A percentile compares a stretch with the other conserved stretches of the same genome.
These are phyloP conservation scores for Typhlomys cinereus DNA, from an alignment of 2,113 vertebrate genomes.

Conservation along the genomic window DNA sequence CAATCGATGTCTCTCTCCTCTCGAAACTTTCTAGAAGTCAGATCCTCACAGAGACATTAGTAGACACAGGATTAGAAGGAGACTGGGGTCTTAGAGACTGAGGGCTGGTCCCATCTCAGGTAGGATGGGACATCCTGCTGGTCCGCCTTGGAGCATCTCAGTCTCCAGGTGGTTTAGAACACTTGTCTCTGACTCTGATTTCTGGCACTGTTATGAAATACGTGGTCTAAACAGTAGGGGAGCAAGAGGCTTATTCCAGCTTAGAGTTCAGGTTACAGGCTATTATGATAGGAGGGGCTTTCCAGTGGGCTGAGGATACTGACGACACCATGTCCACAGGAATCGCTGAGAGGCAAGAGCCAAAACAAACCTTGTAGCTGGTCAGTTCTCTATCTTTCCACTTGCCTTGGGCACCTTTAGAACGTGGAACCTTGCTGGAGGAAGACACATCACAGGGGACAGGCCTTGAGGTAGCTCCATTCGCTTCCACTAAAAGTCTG, in stretches of 20 bases:
- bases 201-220: neutral
- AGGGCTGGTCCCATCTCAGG: neutral
- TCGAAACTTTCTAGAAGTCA: neutral
- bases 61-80: neutral
- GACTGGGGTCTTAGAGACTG: neutral
- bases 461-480: no score
- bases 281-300: no score
- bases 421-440: no score
- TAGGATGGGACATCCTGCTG: neutral
- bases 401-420: no score
- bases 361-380: no score
- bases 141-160: neutral
- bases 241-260: no score
- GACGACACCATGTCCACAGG: neutral
- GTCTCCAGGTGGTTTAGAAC: neutral
- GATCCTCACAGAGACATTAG: neutral
- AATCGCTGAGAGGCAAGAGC: neutral
- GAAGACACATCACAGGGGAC: no score
- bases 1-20: neutral
- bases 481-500: no score
- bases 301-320: no score
- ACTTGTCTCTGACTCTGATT: neutral
- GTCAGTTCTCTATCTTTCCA: no score
- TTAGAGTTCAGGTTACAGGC: no score
- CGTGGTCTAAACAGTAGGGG: neutral